Conservation (phyloP, 2,888 invertebrate species). For the Ecliptopera silaceata region DNA sequence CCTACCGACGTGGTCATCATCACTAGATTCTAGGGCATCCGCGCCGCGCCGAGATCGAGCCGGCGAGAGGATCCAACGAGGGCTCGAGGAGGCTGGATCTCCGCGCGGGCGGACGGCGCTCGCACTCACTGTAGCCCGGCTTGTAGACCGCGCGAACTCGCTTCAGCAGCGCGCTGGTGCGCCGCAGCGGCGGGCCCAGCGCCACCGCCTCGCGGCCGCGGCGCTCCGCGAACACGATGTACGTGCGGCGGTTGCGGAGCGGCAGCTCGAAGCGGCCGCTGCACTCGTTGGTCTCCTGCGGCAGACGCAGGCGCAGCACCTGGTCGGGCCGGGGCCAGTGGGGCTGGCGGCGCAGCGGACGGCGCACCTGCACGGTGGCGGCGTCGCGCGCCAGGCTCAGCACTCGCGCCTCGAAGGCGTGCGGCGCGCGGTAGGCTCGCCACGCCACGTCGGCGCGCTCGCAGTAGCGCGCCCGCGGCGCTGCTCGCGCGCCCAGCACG, state of each 20-base stretch:
- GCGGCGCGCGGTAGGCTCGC: conserved; percentile 79
- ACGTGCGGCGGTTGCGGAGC: conserved; percentile 69
- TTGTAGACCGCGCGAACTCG: conserved; percentile 78
- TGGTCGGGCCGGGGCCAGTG: conserved; percentile 73
- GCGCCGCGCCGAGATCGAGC: conserved; percentile 1
- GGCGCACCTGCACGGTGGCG: conserved; percentile 72
- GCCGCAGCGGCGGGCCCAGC: conserved; percentile 73
- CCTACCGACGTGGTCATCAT: not conserved
- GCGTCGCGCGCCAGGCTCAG: conserved; percentile 70
- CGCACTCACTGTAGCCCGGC: conserved; percentile 79
- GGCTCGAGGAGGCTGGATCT: conserved; percentile 28
- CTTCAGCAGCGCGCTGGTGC: conserved; percentile 69
- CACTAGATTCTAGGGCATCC: not conserved
- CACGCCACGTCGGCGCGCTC: conserved; percentile 80
- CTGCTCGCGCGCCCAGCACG: conserved; percentile 60
- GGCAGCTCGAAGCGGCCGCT: conserved; percentile 77
- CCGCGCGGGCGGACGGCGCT: conserved; percentile 45
- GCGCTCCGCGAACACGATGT: conserved; percentile 79
- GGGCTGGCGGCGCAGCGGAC: conserved; percentile 70
- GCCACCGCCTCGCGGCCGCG: conserved; percentile 74
- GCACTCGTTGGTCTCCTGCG: conserved; percentile 63
- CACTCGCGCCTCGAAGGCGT: conserved; percentile 78
- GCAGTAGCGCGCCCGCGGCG: conserved; percentile 73
- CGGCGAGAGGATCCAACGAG: conserved; percentile 10
- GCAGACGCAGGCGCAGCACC: conserved; percentile 65